A percentile compares a stretch with the other conserved stretches of the same genome.
Conservation (phyloP, 1,140 invertebrate species). For the Drosophila nebulosa region DNA sequence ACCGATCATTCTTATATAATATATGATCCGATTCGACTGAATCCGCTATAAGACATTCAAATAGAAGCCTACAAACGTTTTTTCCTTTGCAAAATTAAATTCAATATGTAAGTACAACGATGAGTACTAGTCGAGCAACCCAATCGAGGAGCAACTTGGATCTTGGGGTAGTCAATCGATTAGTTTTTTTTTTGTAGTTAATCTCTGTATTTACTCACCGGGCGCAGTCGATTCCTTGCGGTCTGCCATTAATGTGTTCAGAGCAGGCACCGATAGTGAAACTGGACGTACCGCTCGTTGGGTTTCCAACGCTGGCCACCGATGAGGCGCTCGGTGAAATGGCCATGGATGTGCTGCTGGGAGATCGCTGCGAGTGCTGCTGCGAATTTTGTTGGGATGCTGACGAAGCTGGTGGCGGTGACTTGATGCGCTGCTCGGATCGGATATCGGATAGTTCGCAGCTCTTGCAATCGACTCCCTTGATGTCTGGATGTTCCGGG, state of each 20-base stretch:
- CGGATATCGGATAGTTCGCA: slow-evolving; percentile 71
- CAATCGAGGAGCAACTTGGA: background rate
- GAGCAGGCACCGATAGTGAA: slow-evolving; percentile 95
- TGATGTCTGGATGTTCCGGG: slow-evolving; percentile 70
- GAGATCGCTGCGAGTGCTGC: slow-evolving; percentile 59
- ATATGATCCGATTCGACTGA: too few species aligned
- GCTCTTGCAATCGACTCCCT: slow-evolving; percentile 72
- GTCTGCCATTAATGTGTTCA: slow-evolving; percentile 96
- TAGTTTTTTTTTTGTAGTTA: too few species aligned
- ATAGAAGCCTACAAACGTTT: too few species aligned
- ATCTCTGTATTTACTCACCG: slow-evolving; percentile 57
- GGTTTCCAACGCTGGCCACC: slow-evolving; percentile 71
- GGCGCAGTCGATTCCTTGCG: slow-evolving; percentile 95
- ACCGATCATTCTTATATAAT: too few species aligned
- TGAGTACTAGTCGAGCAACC: too few species aligned
- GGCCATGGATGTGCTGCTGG: slow-evolving; percentile 63
- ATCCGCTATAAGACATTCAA: too few species aligned
- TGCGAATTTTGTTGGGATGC: slow-evolving; percentile 44
- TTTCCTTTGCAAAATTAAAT: too few species aligned
- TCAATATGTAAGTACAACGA: too few species aligned
- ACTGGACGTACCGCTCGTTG: slow-evolving; percentile 54
- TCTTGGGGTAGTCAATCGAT: too few species aligned
- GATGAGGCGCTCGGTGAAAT: slow-evolving; percentile 84
- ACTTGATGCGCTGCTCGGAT: slow-evolving; percentile 55
- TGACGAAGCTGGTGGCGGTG: slow-evolving; percentile 55